Evolutionary conservation across 2,888 invertebrate genomes (phyloP).

Genomic region (Alentia gelatinosa): DNA sequence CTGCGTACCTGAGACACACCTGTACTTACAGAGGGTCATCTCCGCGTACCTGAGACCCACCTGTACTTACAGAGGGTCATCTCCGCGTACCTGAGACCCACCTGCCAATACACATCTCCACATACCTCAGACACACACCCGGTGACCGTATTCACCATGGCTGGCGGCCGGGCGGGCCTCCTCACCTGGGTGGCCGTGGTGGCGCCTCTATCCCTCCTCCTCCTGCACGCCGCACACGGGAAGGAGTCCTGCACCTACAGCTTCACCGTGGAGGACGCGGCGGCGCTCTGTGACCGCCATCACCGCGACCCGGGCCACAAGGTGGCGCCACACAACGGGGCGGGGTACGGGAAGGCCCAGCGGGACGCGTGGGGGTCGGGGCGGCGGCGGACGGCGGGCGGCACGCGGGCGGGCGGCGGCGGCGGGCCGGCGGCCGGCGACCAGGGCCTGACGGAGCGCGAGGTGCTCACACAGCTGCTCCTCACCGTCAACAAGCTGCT

Average conservation of each 20-base stretch:
- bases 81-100: too few relatives aligned
- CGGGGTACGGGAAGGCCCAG: background rate
- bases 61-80: too few relatives aligned
- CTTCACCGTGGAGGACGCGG: conserved; percentile 28
- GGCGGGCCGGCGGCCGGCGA: background rate
- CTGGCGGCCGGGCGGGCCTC: background rate
- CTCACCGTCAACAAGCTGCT: conserved; percentile 46
- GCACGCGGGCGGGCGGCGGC: background rate
- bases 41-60: too few relatives aligned
- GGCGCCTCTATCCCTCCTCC: background rate
- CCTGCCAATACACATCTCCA: too few relatives aligned
- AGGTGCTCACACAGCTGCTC: conserved; percentile 16
- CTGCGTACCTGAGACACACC: too few relatives aligned
- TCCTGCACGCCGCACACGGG: background rate
- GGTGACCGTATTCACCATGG: too few relatives aligned
- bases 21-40: too few relatives aligned
- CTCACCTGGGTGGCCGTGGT: background rate
- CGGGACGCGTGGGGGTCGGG: background rate
- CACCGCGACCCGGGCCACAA: background rate
- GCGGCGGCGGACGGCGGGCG: background rate
- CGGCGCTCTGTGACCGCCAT: background rate
- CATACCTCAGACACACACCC: too few relatives aligned
- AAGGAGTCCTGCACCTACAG: conserved; percentile 21
- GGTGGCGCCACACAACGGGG: background rate
- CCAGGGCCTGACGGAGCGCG: background rate